phyloP scores from a whole-genome alignment of 2,888 invertebrate species.

The Agrochola lychnidis region DNA sequence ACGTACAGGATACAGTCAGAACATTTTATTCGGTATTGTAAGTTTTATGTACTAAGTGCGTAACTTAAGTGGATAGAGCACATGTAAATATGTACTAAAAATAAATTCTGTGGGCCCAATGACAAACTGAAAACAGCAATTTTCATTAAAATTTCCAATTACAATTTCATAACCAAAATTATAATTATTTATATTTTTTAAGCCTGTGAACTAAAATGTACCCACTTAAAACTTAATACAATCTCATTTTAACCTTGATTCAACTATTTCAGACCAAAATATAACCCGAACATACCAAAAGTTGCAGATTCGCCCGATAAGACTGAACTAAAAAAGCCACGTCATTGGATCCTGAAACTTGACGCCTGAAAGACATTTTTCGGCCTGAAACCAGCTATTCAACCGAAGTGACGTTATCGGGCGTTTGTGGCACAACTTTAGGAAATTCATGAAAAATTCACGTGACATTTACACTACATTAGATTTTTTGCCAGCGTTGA shows the following conservation, averaged over 20 bases:
- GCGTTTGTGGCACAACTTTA: constrained; percentile 17
- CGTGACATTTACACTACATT: constrained; percentile 8
- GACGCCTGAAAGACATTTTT: constrained; percentile 51
- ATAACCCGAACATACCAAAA: not conserved
- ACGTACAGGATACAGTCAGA: too few relatives aligned
- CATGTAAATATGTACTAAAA: too few relatives aligned
- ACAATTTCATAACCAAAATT: not conserved
- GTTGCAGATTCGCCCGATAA: constrained; percentile 37
- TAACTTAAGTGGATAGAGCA: too few relatives aligned
- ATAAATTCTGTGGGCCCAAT: too few relatives aligned
- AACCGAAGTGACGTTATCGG: constrained; percentile 45
- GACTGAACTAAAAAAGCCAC: constrained; percentile 28
- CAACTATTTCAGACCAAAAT: not conserved
- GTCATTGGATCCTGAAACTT: constrained; percentile 47
- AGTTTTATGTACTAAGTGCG: not conserved
- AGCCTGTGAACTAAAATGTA: not conserved
- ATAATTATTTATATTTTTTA: not conserved
- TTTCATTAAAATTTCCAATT: not conserved
- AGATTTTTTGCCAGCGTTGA: not conserved
- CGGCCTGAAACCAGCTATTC: constrained; percentile 40
- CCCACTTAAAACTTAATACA: not conserved
- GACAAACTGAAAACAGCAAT: too few relatives aligned
- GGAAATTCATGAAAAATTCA: constrained; percentile 47
- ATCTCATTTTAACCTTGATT: not conserved
- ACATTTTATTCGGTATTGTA: not conserved